These are phyloP conservation scores for Sterna hirundo DNA, from an alignment of 2,113 vertebrate genomes.

Conservation along the genomic window DNA sequence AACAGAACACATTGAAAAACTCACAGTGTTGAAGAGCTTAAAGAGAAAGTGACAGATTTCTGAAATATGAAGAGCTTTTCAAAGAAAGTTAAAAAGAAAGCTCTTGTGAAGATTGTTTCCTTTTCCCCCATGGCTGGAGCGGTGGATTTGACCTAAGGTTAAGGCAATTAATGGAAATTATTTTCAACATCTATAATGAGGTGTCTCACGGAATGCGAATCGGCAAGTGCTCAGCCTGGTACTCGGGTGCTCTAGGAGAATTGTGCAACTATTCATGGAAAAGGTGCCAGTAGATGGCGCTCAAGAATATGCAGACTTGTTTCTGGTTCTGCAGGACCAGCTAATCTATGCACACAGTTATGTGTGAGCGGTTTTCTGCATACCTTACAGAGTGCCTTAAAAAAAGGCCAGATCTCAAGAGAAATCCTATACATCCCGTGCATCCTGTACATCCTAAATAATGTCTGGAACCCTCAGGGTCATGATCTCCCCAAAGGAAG, in stretches of 20 bases:
- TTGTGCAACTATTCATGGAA: not conserved
- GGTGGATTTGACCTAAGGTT: not conserved
- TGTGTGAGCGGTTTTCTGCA: not conserved
- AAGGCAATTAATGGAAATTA: not conserved
- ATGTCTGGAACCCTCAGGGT: not conserved
- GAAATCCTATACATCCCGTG: not conserved
- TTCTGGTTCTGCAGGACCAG: not conserved
- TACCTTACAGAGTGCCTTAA: not conserved
- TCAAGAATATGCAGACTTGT: not conserved
- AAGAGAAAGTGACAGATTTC: not conserved
- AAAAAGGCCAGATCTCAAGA: not conserved
- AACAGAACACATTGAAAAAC: not conserved
- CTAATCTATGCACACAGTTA: not conserved
- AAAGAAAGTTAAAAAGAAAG: not conserved
- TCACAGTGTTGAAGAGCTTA: not conserved
- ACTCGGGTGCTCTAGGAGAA: accelerated
- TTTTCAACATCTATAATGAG: not conserved
- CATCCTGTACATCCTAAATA: not conserved
- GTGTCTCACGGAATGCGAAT: not conserved
- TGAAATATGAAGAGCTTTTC: not conserved
- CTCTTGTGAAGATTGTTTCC: not conserved
- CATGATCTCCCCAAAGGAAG: not conserved
- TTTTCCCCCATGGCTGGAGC: not conserved
- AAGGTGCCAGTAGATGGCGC: constrained; percentile 30
- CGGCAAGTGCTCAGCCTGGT: not conserved